A percentile compares a stretch with the other conserved stretches of the same genome.
Evolutionary conservation across 1,140 invertebrate species (phyloP).

Genomic region (Papilio dardanus): DNA sequence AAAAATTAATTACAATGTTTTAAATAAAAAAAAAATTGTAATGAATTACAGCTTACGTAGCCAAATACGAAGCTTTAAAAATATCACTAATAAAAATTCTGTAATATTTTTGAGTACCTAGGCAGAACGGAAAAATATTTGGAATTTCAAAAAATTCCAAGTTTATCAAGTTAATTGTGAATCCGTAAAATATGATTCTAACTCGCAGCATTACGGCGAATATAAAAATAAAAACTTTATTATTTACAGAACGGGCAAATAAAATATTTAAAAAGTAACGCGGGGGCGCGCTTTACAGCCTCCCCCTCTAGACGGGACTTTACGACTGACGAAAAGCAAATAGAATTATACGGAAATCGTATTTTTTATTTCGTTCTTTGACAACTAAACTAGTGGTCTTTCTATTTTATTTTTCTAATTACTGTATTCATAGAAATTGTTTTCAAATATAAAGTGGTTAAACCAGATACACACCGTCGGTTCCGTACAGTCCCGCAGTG

Average conservation of each 20-base stretch:
- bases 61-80: no score
- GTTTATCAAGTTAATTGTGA: neutral
- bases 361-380: conserved; percentile 11
- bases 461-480: no score
- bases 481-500: no score
- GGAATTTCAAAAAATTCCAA: neutral
- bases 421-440: no score
- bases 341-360: conserved; percentile 16
- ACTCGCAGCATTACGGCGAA: neutral
- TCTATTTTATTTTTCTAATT: neutral
- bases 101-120: no score
- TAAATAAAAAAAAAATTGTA: no score
- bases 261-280: conserved; percentile 23
- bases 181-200: conserved; percentile 3
- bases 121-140: neutral
- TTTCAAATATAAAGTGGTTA: no score
- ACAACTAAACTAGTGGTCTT: conserved; percentile 20
- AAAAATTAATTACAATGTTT: no score
- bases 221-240: conserved; percentile 20
- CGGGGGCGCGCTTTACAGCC: conserved; percentile 1
- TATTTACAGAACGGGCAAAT: conserved; percentile 6
- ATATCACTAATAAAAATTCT: no score
- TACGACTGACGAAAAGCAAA: conserved; percentile 20
- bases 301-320: neutral
- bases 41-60: no score